Evolutionary conservation across 1,140 invertebrate genomes (phyloP).

Genomic region (Drosophila sp.): DNA sequence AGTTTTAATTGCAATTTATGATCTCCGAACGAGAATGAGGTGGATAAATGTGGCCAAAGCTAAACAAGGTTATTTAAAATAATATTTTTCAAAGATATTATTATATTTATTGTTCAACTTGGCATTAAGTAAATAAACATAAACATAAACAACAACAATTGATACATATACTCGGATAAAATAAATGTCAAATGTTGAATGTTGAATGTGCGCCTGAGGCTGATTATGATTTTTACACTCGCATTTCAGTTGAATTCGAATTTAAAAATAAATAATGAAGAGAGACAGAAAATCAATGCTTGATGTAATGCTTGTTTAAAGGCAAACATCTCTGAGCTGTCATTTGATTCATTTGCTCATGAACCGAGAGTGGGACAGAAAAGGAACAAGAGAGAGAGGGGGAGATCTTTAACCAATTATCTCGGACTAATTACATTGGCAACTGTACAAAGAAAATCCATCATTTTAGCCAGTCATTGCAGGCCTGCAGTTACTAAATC

Average conservation of each 20-base stretch:
- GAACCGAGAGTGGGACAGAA: too few relatives aligned
- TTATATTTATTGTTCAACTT: slow-evolving; percentile 63
- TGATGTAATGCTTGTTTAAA: not conserved
- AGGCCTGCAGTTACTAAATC: not conserved
- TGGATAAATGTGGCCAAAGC: not conserved
- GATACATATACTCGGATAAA: slow-evolving; percentile 33
- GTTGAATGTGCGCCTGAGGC: slow-evolving; percentile 45
- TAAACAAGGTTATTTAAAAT: slow-evolving; percentile 38
- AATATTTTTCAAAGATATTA: slow-evolving; percentile 69
- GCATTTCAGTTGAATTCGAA: slow-evolving; percentile 3
- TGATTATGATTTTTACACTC: slow-evolving; percentile 59
- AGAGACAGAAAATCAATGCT: slow-evolving; percentile 61
- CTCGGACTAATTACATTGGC: slow-evolving; percentile 24
- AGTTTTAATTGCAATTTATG: slow-evolving; percentile 52
- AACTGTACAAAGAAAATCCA: slow-evolving; percentile 14
- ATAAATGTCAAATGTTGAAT: slow-evolving; percentile 65
- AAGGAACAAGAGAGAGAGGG: too few relatives aligned
- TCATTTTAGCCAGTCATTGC: not conserved
- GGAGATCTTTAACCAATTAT: not conserved
- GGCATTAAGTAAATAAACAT: slow-evolving; percentile 74
- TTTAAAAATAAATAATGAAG: slow-evolving; percentile 6
- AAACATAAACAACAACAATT: slow-evolving; percentile 43
- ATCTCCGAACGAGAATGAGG: not conserved
- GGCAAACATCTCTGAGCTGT: not conserved
- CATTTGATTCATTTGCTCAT: not conserved